These are phyloP conservation scores for Monodelphis domestica DNA, from an alignment of 2,797 vertebrate genomes.

Conservation along the genomic window DNA sequence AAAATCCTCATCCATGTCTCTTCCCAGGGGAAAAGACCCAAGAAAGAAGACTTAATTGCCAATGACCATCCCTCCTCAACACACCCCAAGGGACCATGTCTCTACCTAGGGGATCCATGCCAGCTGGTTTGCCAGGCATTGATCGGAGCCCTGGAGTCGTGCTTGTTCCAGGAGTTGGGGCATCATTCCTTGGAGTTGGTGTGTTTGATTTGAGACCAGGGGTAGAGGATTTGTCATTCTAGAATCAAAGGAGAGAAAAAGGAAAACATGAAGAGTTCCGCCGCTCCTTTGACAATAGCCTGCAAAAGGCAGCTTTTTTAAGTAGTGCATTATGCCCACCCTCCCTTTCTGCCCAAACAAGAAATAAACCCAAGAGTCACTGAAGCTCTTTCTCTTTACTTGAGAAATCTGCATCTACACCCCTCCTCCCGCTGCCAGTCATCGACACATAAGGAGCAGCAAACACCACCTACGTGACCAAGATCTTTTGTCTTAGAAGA, in stretches of 20 bases:
- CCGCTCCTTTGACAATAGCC: background rate
- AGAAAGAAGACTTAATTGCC: background rate
- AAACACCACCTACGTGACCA: conserved; percentile 89
- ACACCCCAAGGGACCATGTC: conserved; percentile 65
- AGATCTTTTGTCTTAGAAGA: conserved; percentile 98
- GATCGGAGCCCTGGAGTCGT: conserved; percentile 94
- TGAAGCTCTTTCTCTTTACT: background rate
- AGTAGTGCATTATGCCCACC: background rate
- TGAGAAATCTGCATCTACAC: background rate
- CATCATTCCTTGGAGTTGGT: conserved; percentile 94
- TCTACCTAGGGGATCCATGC: conserved; percentile 94
- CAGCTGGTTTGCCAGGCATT: conserved; percentile 91
- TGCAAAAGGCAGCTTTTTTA: background rate
- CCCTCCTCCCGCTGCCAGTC: background rate
- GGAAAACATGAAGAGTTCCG: conserved; percentile 19
- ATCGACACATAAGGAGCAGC: background rate
- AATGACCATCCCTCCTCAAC: background rate
- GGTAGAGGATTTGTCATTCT: conserved; percentile 97
- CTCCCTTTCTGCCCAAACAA: no score
- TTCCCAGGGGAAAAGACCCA: background rate
- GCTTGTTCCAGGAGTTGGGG: conserved; percentile 95
- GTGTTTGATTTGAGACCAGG: conserved; percentile 97
- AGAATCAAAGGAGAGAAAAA: conserved; percentile 46
- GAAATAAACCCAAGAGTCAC: background rate
- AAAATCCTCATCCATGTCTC: background rate